phyloP scores from a whole-genome alignment of 2,888 invertebrate genomes.

The Norana najaformis region DNA sequence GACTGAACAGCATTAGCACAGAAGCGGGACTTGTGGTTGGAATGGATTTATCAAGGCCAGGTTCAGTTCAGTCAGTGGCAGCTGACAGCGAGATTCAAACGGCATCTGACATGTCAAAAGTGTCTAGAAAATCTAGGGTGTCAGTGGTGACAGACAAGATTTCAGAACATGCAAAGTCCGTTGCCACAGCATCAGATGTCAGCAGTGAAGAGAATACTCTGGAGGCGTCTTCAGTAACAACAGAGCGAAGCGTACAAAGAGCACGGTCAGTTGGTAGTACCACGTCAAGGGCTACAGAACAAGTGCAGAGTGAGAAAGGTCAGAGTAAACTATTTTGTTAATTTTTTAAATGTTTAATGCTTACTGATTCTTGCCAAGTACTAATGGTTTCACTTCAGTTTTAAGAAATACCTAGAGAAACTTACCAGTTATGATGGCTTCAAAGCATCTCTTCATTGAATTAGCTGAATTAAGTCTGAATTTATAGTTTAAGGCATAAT shows the following conservation, averaged over 20 bases:
- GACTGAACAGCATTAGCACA: not conserved
- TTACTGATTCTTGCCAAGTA: not conserved
- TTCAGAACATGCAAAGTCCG: not conserved
- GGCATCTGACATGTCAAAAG: slow-evolving; percentile 2
- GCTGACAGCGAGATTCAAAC: slow-evolving; percentile 16
- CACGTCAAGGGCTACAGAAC: not conserved
- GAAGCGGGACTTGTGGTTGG: slow-evolving; percentile 7
- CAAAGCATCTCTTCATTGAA: too few relatives aligned
- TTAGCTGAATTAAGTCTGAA: too few relatives aligned
- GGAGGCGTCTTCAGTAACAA: not conserved
- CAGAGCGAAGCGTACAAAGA: not conserved
- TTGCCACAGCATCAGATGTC: not conserved
- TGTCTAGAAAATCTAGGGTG: not conserved
- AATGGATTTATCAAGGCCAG: slow-evolving; percentile 7
- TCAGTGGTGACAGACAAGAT: not conserved
- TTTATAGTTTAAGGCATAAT: too few relatives aligned
- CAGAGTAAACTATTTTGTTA: not conserved
- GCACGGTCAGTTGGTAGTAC: not conserved
- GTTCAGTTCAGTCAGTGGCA: not conserved
- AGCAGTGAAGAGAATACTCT: not conserved
- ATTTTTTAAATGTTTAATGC: not conserved
- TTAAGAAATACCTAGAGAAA: too few relatives aligned
- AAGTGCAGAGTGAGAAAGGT: slow-evolving; percentile 20
- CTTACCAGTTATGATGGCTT: too few relatives aligned
- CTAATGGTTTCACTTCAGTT: too few relatives aligned